Conservation (phyloP, 2,888 invertebrate species). For the Campoplex nolae region DNA sequence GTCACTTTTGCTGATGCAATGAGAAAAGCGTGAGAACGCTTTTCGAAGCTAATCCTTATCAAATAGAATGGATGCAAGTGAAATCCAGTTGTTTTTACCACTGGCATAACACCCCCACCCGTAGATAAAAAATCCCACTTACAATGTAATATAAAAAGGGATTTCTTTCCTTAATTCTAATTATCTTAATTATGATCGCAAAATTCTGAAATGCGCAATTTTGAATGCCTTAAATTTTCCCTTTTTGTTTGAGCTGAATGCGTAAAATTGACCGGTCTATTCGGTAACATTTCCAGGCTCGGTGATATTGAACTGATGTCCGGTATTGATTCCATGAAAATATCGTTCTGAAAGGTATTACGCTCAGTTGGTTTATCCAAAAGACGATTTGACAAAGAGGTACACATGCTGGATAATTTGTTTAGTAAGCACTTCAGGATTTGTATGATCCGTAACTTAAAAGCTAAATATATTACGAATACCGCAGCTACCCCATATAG, state of each 20-base stretch:
- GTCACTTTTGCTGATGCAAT: neutral
- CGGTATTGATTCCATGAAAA: neutral
- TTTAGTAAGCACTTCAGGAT: conserved; percentile 24
- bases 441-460: conserved; percentile 38
- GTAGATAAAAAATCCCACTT: conserved; percentile 26
- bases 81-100: neutral
- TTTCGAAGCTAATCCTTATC: neutral
- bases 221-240: conserved; percentile 4
- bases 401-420: neutral
- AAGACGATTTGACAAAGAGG: neutral
- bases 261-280: neutral
- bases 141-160: conserved; percentile 4
- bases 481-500: conserved; percentile 15
- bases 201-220: conserved; percentile 22
- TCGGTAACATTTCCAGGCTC: neutral
- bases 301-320: neutral
- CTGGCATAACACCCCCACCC: conserved; percentile 34
- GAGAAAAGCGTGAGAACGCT: neutral
- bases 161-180: neutral
- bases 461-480: conserved; percentile 31
- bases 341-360: neutral
- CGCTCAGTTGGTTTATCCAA: neutral
- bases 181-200: neutral
- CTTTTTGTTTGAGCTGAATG: neutral
- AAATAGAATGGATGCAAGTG: neutral